phyloP scores from a whole-genome alignment of 2,113 vertebrate species.

The Thymallus thymallus region DNA sequence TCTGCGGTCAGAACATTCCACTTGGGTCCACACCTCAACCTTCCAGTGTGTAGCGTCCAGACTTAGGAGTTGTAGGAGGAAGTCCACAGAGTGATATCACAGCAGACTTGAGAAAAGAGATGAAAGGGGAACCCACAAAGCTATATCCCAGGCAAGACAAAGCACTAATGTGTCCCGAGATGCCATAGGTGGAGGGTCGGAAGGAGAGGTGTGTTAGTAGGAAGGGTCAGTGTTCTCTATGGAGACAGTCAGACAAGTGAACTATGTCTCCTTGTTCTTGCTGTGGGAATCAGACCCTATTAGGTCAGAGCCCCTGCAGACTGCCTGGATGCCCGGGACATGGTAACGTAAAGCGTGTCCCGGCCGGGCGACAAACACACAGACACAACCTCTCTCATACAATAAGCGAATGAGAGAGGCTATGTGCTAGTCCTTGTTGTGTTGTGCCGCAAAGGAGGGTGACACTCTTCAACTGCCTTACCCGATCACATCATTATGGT shows the following conservation, averaged over 20 bases:
- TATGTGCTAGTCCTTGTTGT: neutral
- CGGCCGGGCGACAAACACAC: neutral
- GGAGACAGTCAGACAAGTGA: constrained; percentile 61
- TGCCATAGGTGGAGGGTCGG: constrained; percentile 42
- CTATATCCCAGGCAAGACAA: constrained; percentile 19
- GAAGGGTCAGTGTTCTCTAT: constrained; percentile 19
- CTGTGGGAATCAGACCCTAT: constrained; percentile 31
- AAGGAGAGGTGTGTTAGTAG: constrained; percentile 41
- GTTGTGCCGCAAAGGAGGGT: neutral
- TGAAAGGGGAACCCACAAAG: neutral
- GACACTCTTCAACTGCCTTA: neutral
- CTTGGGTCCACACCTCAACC: neutral
- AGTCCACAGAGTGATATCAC: neutral
- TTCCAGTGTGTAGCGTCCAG: neutral
- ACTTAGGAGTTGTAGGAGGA: neutral
- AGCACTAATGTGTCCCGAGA: constrained; percentile 27
- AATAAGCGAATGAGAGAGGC: neutral
- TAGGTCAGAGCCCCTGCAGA: constrained; percentile 57
- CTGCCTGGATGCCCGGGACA: constrained; percentile 65
- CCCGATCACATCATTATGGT: neutral
- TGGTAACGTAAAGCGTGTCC: constrained; percentile 56
- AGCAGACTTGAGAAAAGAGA: neutral
- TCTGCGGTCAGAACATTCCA: neutral
- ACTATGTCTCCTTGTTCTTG: constrained; percentile 51
- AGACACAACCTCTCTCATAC: neutral